Base-by-base conservation (phyloP, 2,113 vertebrate species). In the Numida meleagris region DNA sequence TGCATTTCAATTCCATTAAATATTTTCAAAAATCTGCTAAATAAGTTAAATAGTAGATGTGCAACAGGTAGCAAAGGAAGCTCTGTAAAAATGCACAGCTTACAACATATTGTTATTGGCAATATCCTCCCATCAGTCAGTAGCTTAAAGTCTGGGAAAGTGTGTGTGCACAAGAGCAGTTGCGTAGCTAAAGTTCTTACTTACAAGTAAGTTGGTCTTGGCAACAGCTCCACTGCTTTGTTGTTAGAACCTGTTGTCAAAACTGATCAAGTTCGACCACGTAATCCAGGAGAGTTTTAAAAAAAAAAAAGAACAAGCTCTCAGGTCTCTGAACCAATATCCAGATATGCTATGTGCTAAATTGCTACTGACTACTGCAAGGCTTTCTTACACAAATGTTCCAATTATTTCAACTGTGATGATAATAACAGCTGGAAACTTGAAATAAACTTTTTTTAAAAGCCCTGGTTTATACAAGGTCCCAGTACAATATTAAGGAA, bases 401-500 rank as follows among this genome's bases (percentile, higher is more conserved):
- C 77, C 75, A 89, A 82, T 92, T 93, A 94, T 77, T 94, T 92
- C 68, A 71, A 55, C 84, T 74, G 50, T 89, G 84, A 94, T 95
- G 67, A 76, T 80, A 95, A 89, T 82, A 96, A 89, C 89, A 95
- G 89, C 89, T 89, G 89, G 75, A 91, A 86, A 46, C 58, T 81
- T 62, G 68, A 51, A 3, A 23, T 45, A 73, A 55, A 51, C 51
- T 65, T n/a, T n/a, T n/a, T n/a, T n/a, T n/a, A 94, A 86, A 27
- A 74, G 61, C 33, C 21, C 4, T 82, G 36, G 73, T 88, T 95
- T 95, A 95, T 57, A 88, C 76, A 91, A 91, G 57, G 72, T 94
- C 94, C 82, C 95, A 93, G 10, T 83, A 34, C 43, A 86, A 51
- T 90, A 90, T 91, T 88, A 94, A 91, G 93, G 94, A 96, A 97